A percentile compares a stretch with the other conserved stretches of the same genome.
Evolutionary conservation across 2,888 invertebrate genomes (phyloP).

Genomic region (Mantis religiosa): DNA sequence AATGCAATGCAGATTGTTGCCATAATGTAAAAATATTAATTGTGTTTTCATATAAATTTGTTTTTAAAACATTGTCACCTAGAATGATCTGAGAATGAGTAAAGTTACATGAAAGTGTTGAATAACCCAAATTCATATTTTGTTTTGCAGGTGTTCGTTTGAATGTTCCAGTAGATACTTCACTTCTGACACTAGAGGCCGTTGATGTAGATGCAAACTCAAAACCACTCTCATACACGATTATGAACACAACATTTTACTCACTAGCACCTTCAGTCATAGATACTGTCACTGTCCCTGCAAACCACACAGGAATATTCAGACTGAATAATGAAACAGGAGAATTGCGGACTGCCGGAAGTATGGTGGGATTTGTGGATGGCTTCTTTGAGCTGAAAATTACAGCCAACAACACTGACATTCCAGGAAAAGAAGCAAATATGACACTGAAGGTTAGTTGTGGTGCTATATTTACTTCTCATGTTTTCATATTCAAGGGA

Average conservation of each 20-base stretch:
- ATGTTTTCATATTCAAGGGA: no score
- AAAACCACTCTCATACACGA: conserved; percentile 57
- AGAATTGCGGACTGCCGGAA: conserved; percentile 64
- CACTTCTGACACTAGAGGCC: conserved; percentile 63
- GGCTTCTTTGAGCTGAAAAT: conserved; percentile 54
- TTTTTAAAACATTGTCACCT: no score
- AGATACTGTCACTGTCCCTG: conserved; percentile 16
- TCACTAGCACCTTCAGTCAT: conserved; percentile 37
- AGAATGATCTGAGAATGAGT: no score
- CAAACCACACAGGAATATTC: conserved; percentile 54
- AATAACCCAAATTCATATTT: neutral
- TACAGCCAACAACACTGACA: conserved; percentile 37
- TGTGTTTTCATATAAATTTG: no score
- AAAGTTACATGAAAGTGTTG: no score
- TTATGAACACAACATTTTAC: conserved; percentile 57
- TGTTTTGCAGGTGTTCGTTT: conserved; percentile 56
- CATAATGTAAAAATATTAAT: no score
- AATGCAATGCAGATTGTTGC: no score
- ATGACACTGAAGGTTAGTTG: conserved; percentile 45
- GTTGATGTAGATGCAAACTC: conserved; percentile 65
- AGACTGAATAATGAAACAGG: conserved; percentile 65
- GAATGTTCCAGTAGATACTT: conserved; percentile 69
- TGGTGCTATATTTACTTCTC: neutral
- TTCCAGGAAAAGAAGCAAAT: conserved; percentile 38
- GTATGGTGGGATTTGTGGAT: conserved; percentile 61